Evolutionary conservation across 2,888 invertebrate genomes (phyloP).

Genomic region (Ypsolopha sequella): DNA sequence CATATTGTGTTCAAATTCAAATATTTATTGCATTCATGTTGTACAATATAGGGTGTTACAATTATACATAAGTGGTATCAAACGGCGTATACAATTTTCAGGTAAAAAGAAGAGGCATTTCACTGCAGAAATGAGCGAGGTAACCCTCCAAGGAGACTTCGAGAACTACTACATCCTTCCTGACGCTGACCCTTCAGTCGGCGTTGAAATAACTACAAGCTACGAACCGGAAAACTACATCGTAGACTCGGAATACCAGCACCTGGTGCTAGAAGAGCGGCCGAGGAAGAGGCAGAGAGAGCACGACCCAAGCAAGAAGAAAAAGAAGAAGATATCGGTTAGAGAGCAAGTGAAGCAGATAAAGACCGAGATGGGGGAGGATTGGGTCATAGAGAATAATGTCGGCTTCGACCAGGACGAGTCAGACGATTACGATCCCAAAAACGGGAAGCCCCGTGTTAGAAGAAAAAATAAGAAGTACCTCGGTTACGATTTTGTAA

Average conservation of each 20-base stretch:
- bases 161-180: conserved; percentile 62
- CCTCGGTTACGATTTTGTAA: conserved; percentile 55
- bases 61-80: no score
- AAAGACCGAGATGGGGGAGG: conserved; percentile 30
- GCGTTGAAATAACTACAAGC: conserved; percentile 54
- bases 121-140: conserved; percentile 53
- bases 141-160: conserved; percentile 49
- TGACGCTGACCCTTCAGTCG: conserved; percentile 53
- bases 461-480: conserved; percentile 65
- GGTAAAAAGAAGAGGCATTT: conserved; percentile 56
- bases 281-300: conserved; percentile 30
- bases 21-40: no score
- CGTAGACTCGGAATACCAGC: conserved; percentile 44
- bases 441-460: conserved; percentile 41
- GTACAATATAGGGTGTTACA: no score
- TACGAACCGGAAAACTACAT: conserved; percentile 58
- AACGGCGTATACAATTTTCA: background rate
- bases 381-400: conserved; percentile 50
- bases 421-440: conserved; percentile 44
- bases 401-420: conserved; percentile 40
- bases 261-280: conserved; percentile 34
- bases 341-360: conserved; percentile 20
- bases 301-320: background rate
- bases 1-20: no score
- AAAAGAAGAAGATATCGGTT: conserved; percentile 12